phyloP scores from a whole-genome alignment of 2,888 invertebrate genomes.

The Spatulosminthurus flaviceps region DNA sequence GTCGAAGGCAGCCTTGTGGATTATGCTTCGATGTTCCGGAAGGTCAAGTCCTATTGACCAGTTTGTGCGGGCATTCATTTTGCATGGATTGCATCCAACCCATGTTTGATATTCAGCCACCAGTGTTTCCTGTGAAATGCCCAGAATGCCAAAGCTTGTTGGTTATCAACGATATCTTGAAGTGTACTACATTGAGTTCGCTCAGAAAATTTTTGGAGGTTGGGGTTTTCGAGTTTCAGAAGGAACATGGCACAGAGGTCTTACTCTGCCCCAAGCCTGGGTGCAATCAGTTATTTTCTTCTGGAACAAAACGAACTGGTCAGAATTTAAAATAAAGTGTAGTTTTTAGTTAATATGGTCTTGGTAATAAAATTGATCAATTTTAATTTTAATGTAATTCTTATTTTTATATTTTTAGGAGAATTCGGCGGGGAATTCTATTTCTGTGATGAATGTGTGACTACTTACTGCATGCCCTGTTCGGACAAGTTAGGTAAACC shows the following conservation, averaged over 20 bases:
- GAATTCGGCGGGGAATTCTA: neutral
- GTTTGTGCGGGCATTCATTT: slow-evolving; percentile 35
- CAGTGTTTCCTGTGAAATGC: slow-evolving; percentile 38
- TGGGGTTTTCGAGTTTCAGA: neutral
- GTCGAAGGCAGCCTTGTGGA: neutral
- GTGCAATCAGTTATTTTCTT: slow-evolving; percentile 36
- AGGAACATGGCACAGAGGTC: slow-evolving; percentile 15
- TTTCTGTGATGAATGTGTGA: slow-evolving; percentile 16
- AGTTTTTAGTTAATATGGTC: too few species aligned
- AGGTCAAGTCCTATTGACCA: neutral
- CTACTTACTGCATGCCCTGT: slow-evolving; percentile 28
- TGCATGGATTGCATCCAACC: slow-evolving; percentile 46
- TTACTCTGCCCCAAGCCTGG: slow-evolving; percentile 36
- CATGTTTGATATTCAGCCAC: slow-evolving; percentile 40
- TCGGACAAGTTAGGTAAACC: neutral
- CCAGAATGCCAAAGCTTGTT: slow-evolving; percentile 31
- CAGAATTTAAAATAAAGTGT: neutral
- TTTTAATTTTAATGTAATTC: too few species aligned
- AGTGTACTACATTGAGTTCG: slow-evolving; percentile 13
- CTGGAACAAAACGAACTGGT: neutral
- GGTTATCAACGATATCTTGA: slow-evolving; percentile 35
- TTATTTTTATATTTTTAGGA: neutral
- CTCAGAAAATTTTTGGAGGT: slow-evolving; percentile 30
- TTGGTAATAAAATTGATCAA: too few species aligned
- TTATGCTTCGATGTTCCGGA: slow-evolving; percentile 31